Conservation (phyloP, 2,888 invertebrate genomes). For the Steromphala cineraria region DNA sequence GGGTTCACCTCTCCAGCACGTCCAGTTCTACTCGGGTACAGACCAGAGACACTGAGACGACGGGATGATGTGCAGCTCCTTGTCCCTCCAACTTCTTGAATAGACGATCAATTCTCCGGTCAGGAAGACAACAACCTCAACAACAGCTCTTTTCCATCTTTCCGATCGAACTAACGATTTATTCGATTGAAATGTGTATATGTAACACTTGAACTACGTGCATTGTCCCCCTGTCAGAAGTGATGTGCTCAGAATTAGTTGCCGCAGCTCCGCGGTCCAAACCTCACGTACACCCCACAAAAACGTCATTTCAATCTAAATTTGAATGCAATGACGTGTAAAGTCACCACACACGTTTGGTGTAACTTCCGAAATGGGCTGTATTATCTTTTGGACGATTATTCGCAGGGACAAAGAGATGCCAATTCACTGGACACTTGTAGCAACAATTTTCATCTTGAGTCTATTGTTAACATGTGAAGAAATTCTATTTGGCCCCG, state of each 20-base stretch:
- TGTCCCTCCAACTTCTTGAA: too few relatives aligned
- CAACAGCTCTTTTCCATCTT: not conserved
- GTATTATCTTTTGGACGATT: constrained; percentile 18
- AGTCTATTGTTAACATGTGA: constrained; percentile 13
- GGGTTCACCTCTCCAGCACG: too few relatives aligned
- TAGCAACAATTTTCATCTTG: constrained; percentile 20
- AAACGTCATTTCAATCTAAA: constrained; percentile 20
- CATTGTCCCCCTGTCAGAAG: not conserved
- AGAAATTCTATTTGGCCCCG: constrained; percentile 18
- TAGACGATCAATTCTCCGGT: not conserved
- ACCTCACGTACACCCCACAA: constrained; percentile 15
- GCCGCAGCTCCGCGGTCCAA: not conserved
- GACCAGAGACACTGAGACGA: too few relatives aligned
- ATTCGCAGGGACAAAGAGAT: not conserved
- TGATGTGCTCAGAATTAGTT: constrained; percentile 7
- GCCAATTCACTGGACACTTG: constrained; percentile 8
- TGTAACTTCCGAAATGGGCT: constrained; percentile 9
- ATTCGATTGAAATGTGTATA: constrained; percentile 11
- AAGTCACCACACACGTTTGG: constrained; percentile 3
- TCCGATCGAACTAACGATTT: constrained; percentile 1
- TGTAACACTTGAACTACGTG: not conserved
- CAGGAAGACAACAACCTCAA: not conserved
- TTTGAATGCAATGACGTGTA: constrained; percentile 10
- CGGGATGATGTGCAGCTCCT: too few relatives aligned
- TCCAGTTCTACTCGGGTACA: too few relatives aligned